Conservation (phyloP, 2,888 invertebrate genomes). For the Drosophila rellima region DNA sequence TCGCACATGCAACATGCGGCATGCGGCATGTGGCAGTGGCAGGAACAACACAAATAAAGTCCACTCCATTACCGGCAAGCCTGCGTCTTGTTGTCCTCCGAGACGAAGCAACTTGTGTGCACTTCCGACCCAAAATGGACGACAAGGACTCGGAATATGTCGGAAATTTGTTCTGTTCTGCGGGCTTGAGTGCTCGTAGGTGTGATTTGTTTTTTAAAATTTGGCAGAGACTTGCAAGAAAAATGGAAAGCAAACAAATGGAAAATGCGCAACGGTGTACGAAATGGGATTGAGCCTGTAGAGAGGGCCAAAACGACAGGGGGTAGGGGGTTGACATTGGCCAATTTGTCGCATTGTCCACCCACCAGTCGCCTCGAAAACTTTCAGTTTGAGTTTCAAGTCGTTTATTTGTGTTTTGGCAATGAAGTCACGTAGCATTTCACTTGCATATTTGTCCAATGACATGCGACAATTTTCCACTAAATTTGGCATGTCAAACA, state of each 20-base stretch:
- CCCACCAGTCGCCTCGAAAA: conserved; percentile 4
- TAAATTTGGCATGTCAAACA: conserved; percentile 80
- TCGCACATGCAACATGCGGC: conserved; percentile 52
- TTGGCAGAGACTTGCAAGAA: conserved; percentile 41
- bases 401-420: conserved; percentile 52
- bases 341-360: conserved; percentile 74
- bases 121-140: conserved; percentile 54
- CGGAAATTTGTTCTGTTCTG: conserved; percentile 68
- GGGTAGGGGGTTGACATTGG: conserved; percentile 37
- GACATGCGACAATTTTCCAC: conserved; percentile 82
- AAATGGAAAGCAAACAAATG: conserved; percentile 32
- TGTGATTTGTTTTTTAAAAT: conserved; percentile 82
- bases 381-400: conserved; percentile 21
- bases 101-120: conserved; percentile 61
- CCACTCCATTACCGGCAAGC: conserved; percentile 82
- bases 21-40: conserved; percentile 15
- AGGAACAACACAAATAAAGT: conserved; percentile 77
- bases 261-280: conserved; percentile 35
- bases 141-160: conserved; percentile 46
- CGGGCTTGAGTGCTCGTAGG: conserved; percentile 56
- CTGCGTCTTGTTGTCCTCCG: conserved; percentile 41
- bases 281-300: conserved; percentile 3
- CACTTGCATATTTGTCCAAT: conserved; percentile 76
- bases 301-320: background rate
- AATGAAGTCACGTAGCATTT: conserved; percentile 76